A percentile compares a stretch with the other conserved stretches of the same genome.
Evolutionary conservation across 2,113 vertebrate genomes (phyloP).

Genomic region (Piprites chloris): DNA sequence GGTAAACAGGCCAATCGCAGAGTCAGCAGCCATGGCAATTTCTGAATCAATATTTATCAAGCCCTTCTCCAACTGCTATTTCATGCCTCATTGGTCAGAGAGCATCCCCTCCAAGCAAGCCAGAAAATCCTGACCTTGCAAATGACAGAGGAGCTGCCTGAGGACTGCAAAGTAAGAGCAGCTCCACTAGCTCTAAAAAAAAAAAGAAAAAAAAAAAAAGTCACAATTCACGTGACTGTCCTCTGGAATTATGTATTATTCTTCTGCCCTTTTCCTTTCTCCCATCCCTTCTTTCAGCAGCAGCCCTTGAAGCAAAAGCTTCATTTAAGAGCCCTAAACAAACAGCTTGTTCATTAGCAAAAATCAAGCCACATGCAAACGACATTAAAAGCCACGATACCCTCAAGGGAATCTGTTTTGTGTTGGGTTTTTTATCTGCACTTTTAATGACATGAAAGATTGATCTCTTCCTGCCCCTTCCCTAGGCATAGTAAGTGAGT

Average conservation of each 20-base stretch:
- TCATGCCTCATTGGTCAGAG: conserved; percentile 65
- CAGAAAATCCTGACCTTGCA: conserved; percentile 64
- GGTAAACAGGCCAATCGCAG: conserved; percentile 42
- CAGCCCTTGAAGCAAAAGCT: background rate
- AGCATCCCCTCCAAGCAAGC: conserved; percentile 37
- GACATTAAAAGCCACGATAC: conserved; percentile 28
- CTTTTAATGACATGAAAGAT: conserved; percentile 18
- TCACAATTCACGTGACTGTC: background rate
- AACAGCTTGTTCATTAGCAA: conserved; percentile 24
- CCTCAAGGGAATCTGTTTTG: background rate
- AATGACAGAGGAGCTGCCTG: background rate
- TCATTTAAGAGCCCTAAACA: conserved; percentile 15
- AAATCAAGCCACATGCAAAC: conserved; percentile 22
- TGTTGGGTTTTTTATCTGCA: background rate
- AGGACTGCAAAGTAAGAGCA: background rate
- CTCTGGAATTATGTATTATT: background rate
- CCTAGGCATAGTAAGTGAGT: background rate
- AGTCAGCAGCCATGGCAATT: conserved; percentile 58
- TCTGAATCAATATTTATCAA: conserved; percentile 74
- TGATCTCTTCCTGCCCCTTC: conserved; percentile 13
- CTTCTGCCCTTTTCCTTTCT: background rate
- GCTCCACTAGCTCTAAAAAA: background rate
- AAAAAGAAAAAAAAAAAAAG: background rate
- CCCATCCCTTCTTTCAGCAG: background rate
- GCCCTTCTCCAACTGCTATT: conserved; percentile 61